Conservation (phyloP, 2,888 invertebrate species). For the Oxystoma pomonae region DNA sequence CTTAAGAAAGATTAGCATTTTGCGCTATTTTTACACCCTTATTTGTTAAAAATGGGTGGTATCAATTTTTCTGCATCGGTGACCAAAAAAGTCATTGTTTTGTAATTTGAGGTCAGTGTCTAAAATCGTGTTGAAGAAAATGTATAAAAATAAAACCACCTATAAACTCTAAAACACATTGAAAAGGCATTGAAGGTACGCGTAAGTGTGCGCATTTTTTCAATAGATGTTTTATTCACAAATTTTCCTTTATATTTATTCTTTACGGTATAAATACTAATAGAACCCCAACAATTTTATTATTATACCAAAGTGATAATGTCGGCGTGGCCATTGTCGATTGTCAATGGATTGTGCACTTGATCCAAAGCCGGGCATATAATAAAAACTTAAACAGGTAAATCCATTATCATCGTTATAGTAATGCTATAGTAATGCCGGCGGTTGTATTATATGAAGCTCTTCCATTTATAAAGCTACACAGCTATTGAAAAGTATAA, state of each 20-base stretch:
- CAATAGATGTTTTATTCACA: background rate
- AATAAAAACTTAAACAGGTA: slow-evolving; percentile 45
- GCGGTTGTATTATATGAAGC: background rate
- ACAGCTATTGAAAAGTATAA: background rate
- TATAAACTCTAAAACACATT: no score
- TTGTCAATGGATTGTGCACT: slow-evolving; percentile 47
- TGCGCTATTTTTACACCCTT: no score
- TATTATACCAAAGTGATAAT: slow-evolving; percentile 34
- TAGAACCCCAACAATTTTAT: background rate
- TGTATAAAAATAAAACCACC: no score
- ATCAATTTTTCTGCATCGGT: no score
- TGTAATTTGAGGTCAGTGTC: no score
- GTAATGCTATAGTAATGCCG: background rate
- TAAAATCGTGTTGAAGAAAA: no score
- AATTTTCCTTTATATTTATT: background rate
- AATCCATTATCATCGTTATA: slow-evolving; percentile 38
- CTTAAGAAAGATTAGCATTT: no score
- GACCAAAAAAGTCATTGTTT: no score
- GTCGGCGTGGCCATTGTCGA: slow-evolving; percentile 34
- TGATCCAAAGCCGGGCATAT: slow-evolving; percentile 46
- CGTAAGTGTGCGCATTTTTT: background rate
- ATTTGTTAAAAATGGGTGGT: no score
- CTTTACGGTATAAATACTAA: background rate
- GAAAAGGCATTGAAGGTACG: background rate
- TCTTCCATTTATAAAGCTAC: background rate